A percentile compares a stretch with the other conserved stretches of the same genome.
phyloP scores from a whole-genome alignment of 2,113 vertebrate genomes.

The Passer domesticus region DNA sequence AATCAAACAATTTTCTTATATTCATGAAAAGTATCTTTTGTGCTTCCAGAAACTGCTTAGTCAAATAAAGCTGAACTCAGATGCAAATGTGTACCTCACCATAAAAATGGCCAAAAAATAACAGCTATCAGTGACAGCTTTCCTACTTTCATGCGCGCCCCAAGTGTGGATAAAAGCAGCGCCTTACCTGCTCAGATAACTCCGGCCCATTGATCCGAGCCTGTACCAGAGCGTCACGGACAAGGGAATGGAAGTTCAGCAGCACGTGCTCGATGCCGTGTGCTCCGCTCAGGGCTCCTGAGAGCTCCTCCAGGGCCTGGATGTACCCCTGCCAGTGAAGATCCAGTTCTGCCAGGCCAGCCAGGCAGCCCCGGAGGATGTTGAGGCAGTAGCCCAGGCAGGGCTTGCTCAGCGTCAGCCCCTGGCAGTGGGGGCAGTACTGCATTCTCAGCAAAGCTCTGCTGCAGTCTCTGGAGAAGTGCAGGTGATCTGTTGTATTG shows the following conservation, averaged over 20 bases:
- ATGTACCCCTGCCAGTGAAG: conserved; percentile 83
- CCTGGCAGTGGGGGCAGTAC: conserved; percentile 87
- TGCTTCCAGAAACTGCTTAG: background rate
- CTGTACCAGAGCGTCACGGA: conserved; percentile 79
- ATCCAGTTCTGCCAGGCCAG: conserved; percentile 84
- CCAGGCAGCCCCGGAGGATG: conserved; percentile 84
- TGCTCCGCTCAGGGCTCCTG: conserved; percentile 72
- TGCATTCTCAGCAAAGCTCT: conserved; percentile 85
- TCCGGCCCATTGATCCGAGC: conserved; percentile 67
- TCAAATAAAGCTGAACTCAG: background rate
- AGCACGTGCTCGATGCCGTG: conserved; percentile 80
- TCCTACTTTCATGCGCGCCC: background rate
- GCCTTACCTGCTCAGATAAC: conserved; percentile 79
- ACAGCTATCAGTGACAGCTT: background rate
- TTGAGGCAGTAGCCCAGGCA: conserved; percentile 92
- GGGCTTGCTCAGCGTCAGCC: conserved; percentile 78
- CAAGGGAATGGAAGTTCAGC: conserved; percentile 76
- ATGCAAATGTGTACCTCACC: background rate
- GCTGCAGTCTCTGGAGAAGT: conserved; percentile 82
- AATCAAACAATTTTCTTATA: background rate
- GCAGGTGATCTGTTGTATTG: conserved; percentile 87
- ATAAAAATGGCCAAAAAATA: background rate
- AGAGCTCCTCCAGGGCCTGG: conserved; percentile 82
- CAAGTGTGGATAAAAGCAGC: fast-evolving
- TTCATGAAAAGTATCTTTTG: background rate